Conservation (phyloP, 2,113 vertebrate genomes). For the Pseudolaguvia tuberculata region DNA sequence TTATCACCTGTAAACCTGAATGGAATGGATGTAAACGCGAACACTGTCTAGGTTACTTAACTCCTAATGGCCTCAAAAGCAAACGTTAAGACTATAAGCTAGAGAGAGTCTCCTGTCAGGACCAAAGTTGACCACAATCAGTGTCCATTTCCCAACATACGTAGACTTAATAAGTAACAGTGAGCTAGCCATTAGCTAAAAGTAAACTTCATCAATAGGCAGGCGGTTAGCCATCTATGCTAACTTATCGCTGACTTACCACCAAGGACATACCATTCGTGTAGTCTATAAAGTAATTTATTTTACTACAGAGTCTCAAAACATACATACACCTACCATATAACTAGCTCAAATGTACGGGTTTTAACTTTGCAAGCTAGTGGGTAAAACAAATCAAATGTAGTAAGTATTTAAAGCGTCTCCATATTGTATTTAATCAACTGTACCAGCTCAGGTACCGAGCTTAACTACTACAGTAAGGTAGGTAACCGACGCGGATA, state of each 20-base stretch:
- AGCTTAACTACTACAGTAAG: background rate
- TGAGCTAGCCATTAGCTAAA: background rate
- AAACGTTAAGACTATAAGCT: too few relatives aligned
- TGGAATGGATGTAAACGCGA: too few relatives aligned
- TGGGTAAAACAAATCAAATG: background rate
- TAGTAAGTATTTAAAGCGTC: background rate
- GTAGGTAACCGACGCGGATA: background rate
- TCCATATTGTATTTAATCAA: background rate
- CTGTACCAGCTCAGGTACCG: constrained; percentile 9
- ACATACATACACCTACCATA: background rate
- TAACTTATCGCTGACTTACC: constrained; percentile 3
- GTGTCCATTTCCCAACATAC: background rate
- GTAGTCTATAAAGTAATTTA: background rate
- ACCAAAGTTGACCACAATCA: background rate
- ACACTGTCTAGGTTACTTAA: background rate
- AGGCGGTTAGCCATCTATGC: background rate
- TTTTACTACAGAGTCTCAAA: background rate
- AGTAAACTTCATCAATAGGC: background rate
- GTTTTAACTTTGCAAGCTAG: background rate
- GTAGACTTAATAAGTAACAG: background rate
- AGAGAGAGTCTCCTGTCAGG: background rate
- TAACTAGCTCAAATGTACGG: background rate
- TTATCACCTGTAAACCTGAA: constrained; percentile 10
- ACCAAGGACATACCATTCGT: constrained; percentile 24
- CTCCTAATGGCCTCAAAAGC: background rate